A percentile compares a stretch with the other conserved stretches of the same genome.
phyloP scores from a whole-genome alignment of 2,888 invertebrate genomes.

The Aspidapion aeneum region DNA sequence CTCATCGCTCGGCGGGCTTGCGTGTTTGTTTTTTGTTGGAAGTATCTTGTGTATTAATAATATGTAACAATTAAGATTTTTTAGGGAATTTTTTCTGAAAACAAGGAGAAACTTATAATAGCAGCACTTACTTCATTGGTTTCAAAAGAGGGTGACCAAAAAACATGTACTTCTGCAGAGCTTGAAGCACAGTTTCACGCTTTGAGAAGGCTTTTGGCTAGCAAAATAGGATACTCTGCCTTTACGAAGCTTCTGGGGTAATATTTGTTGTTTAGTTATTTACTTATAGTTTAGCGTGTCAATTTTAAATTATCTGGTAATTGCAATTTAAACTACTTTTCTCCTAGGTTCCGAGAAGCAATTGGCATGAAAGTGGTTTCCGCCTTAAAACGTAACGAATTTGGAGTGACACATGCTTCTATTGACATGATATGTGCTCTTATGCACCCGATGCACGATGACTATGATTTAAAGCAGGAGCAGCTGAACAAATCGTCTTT shows the following conservation, averaged over 20 bases:
- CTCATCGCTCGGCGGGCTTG: no score
- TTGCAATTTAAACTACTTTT: background rate
- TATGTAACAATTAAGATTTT: no score
- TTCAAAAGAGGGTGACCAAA: constrained; percentile 64
- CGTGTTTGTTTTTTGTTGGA: no score
- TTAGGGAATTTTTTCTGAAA: constrained; percentile 94
- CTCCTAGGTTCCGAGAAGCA: constrained; percentile 83
- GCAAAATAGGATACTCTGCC: constrained; percentile 96
- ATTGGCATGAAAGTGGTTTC: constrained; percentile 90
- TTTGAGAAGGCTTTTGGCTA: constrained; percentile 87
- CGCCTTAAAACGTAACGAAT: constrained; percentile 81
- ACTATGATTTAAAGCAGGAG: constrained; percentile 95
- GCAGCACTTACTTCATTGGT: constrained; percentile 85
- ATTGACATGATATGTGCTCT: constrained; percentile 96
- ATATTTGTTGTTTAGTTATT: constrained; percentile 26
- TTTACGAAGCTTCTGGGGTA: constrained; percentile 88
- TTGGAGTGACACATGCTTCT: constrained; percentile 92
- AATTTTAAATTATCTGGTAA: background rate
- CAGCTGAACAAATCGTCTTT: constrained; percentile 97
- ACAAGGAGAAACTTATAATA: constrained; percentile 95
- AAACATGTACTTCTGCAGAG: constrained; percentile 62
- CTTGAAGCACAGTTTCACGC: constrained; percentile 96
- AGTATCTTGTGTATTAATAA: no score
- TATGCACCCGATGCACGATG: constrained; percentile 97
- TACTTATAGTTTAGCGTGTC: background rate